A percentile compares a stretch with the other conserved stretches of the same genome.
Conservation (phyloP, 2,888 invertebrate genomes). For the Epirrhoe tristata region DNA sequence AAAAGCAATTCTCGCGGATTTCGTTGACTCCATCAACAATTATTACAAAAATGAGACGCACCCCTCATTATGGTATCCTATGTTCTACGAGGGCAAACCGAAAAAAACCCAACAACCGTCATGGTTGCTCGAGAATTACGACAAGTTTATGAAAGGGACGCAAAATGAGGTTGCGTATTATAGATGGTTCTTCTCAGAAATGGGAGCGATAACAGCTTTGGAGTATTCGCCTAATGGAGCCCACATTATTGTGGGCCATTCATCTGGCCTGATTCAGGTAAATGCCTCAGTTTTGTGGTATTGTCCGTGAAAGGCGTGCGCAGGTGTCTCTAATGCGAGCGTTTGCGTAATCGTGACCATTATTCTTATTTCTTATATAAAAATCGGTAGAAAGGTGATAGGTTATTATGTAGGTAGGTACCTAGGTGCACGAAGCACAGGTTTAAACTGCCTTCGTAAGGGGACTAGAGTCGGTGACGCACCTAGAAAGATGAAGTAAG, state of each 20-base stretch:
- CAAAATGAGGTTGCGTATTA: slow-evolving; percentile 61
- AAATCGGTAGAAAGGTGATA: neutral
- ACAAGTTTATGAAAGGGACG: slow-evolving; percentile 60
- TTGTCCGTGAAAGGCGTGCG: slow-evolving; percentile 17
- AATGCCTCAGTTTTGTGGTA: slow-evolving; percentile 9
- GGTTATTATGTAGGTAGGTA: neutral
- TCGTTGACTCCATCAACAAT: slow-evolving; percentile 48
- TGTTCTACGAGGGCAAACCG: slow-evolving; percentile 57
- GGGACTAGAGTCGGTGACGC: too few relatives aligned
- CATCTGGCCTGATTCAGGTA: slow-evolving; percentile 83
- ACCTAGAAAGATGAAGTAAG: too few relatives aligned
- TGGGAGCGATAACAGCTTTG: slow-evolving; percentile 67
- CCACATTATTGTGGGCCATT: slow-evolving; percentile 74
- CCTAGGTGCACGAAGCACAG: too few relatives aligned
- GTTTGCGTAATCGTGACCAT: slow-evolving; percentile 20
- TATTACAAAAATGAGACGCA: slow-evolving; percentile 59
- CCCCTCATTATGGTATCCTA: slow-evolving; percentile 66
- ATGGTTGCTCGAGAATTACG: slow-evolving; percentile 63
- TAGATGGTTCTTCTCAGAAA: slow-evolving; percentile 67
- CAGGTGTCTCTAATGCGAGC: slow-evolving; percentile 21
- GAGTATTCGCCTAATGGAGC: slow-evolving; percentile 74
- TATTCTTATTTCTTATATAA: slow-evolving; percentile 18
- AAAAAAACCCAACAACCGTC: slow-evolving; percentile 45
- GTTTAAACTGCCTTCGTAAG: too few relatives aligned
- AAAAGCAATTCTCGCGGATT: slow-evolving; percentile 56